Base-by-base conservation (phyloP, 1,140 invertebrate genomes). In the Coenobita brevimanus region DNA sequence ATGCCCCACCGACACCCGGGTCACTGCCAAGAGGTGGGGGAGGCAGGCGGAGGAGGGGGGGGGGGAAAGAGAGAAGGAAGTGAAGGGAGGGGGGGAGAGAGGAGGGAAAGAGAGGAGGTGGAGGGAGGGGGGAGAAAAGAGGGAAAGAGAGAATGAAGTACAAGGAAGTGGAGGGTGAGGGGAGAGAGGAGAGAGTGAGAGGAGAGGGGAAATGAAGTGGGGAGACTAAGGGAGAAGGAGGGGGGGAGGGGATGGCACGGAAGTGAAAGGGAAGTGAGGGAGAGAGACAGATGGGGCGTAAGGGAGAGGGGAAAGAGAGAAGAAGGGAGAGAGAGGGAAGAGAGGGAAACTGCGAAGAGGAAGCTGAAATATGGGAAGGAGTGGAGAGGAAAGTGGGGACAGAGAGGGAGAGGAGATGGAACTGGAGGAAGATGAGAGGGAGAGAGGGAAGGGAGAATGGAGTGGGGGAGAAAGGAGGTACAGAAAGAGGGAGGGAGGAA, bases 11-110 rank as follows among this genome's bases (percentile, higher is more conserved):
- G n/a, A 17, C 33, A 38, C 21, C 27, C 64, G 38, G 38, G 84
- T 79, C 84, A 87, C 38, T 80, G 84, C 75, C 79, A 82, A 41
- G 41, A 62, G 24, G 50, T 17, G 57, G 78, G 33, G 30, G 67
- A 13, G 67, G 67, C 3, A 43, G 38, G 38, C 17, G 71, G 13
- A 38, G 73, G 43, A 27, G 6, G n/a, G 24, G 30, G 67, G 36
- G 24, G n/a, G 8, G 27, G 24, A 3, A 4, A 13, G 13, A 8
- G 13, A 27, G 64, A n/a, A 36, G 64, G 3, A 36, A 6, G 64
- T 2, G 64, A 24, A 24, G 2, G 24, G 2, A 24, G 33, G 64
- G 27, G 27, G 67, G 30, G 24, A 50, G 36, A 17, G 67, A 27
- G 36, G 67, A 50, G 15, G 27, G 24, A 24, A 24, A 67, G n/a